These are phyloP conservation scores for Mnemiopsis leidyi DNA, from an alignment of 37 sponge, comb jelly and placozoan genomes.

Conservation along the genomic window DNA sequence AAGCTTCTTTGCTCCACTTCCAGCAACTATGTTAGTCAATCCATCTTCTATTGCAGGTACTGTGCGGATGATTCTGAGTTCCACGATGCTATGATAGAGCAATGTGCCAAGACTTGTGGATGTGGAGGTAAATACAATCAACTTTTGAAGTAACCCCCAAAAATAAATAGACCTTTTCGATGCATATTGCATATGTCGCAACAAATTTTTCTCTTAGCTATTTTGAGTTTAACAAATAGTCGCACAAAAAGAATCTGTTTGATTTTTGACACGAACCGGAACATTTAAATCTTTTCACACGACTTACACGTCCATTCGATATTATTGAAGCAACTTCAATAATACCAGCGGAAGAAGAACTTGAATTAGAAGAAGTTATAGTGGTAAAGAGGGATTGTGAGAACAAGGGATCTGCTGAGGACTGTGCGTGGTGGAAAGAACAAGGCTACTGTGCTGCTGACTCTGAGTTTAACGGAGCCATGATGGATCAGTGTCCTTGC, in stretches of 20 bases:
- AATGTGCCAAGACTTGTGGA: neutral
- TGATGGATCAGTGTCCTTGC: neutral
- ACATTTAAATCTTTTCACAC: no score
- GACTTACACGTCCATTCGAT: no score
- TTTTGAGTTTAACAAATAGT: no score
- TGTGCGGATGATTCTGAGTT: neutral
- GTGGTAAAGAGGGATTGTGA: conserved; percentile 2
- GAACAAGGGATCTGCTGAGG: neutral
- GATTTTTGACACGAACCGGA: no score
- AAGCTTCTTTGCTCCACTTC: neutral
- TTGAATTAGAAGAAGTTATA: neutral
- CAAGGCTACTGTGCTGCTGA: neutral
- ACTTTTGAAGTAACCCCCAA: no score
- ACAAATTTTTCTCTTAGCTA: no score
- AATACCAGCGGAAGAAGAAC: neutral
- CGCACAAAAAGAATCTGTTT: no score
- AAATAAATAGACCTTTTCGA: no score
- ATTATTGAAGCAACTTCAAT: no score
- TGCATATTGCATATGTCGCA: no score
- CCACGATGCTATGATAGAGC: neutral
- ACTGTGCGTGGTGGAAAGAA: neutral
- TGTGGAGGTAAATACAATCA: conserved; percentile 5
- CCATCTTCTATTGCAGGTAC: neutral
- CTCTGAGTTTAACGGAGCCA: neutral
- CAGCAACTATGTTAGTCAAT: neutral